Base-by-base conservation (phyloP, 1,140 invertebrate genomes). In the Mercenaria mercenaria region DNA sequence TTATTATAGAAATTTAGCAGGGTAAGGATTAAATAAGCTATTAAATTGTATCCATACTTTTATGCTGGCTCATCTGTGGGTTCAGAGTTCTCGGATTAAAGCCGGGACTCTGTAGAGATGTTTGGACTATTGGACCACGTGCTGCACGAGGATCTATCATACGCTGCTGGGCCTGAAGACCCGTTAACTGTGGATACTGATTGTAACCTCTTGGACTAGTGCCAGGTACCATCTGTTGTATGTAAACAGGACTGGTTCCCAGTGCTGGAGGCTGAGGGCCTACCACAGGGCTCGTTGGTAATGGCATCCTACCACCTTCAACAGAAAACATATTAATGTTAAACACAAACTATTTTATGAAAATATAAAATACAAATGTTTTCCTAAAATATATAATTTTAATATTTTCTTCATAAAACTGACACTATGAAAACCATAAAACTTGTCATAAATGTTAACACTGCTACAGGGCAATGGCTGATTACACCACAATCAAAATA, bases 171-270 rank as follows among this genome's bases (percentile, higher is more conserved):
- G 72, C 77, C 41, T 89, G 87, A n/a, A 89, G 29, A 41, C 64
- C 47, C 2, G 77, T 47, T 13, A 89, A 76, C 34, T 74, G 88
- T 50, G 61, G 76, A 56, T 52, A 79, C 29, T 56, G 76, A 74
- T 47, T 74, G 69, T 8, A 76, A 85, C 83, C 83, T 85, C 64
- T 47, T 26, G 85, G 85, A 34, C 47, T 77, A 50, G 41, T 41
- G 26, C 86, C 80, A 34, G 82, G 79, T 29, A 89, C 43, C 61
- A 89, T 83, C 50, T 89, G 87, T 39, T 89, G 87, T 29, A 89
- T 59, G 18, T 82, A 43, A n/a, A 89, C 50, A n/a, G 64, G 64
- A 50, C 69, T 89, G 47, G 61, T 47, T 39, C 72, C 77, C 11
- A 61, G 39, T 2, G 26, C 41, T 29, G 67, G 39, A 41, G 47